phyloP scores from a whole-genome alignment of 2,888 invertebrate genomes.

The Dolichopus griseipennis region DNA sequence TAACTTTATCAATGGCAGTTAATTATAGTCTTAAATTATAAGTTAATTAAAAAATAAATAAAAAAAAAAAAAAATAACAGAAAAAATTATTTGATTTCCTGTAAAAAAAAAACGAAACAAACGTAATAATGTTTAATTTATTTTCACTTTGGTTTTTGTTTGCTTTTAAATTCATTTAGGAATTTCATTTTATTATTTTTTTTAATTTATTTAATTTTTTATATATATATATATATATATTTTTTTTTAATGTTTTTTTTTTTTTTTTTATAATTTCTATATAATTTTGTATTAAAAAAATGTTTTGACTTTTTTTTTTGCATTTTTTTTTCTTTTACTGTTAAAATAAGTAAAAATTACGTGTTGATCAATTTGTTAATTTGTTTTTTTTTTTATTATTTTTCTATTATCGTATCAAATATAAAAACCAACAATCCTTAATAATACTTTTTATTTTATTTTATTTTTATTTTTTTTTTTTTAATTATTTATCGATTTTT shows the following conservation, averaged over 20 bases:
- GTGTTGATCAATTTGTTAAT: constrained; percentile 27
- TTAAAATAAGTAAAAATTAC: constrained; percentile 4
- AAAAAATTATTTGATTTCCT: too few species aligned
- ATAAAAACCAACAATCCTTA: constrained; percentile 44
- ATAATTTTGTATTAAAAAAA: constrained; percentile 20
- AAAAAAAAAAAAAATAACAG: too few species aligned
- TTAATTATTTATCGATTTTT: neutral
- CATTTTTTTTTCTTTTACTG: constrained; percentile 11
- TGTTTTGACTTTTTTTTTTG: constrained; percentile 20
- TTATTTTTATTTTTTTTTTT: neutral
- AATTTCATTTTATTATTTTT: constrained; percentile 12
- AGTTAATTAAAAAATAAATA: too few species aligned
- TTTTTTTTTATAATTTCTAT: constrained; percentile 19
- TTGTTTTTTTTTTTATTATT: constrained; percentile 7
- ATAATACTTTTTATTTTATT: neutral
- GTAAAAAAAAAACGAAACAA: too few species aligned
- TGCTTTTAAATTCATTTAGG: neutral
- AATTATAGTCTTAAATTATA: too few species aligned
- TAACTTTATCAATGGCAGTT: too few species aligned
- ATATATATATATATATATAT: too few species aligned
- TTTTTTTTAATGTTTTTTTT: constrained; percentile 14
- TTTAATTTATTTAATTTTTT: constrained; percentile 2
- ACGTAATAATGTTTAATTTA: too few species aligned
- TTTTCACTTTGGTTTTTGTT: too few species aligned
- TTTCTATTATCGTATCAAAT: constrained; percentile 41